Evolutionary conservation across 2,113 vertebrate genomes (phyloP), one percentile per base, ranked within the genome.

Genomic region (Cyphomyrus discorhynchus): DNA sequence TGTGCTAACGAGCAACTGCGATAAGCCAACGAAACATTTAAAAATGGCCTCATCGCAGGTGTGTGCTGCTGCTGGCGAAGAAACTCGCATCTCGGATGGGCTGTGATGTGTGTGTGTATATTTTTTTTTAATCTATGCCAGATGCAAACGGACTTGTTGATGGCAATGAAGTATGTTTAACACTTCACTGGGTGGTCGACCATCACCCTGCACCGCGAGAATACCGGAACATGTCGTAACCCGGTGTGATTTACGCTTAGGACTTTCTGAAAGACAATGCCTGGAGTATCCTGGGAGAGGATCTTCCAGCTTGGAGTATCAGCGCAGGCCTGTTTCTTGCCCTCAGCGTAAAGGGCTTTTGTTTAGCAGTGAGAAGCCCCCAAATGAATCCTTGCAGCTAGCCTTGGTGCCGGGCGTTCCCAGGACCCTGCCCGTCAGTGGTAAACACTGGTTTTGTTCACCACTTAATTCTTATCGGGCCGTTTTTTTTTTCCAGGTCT

Each of bases 401-500:
- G 15, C 85, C 27, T 42, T 47, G 27, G 85, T 35, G 17, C 31
- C 21, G 35, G 35, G 74, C 74, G 11, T 87, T 50, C 13, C 21
- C 21, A 62, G 39, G 56, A 19, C 6, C 31, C 42, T 84, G 9
- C 17, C 6, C 5, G 19, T 46, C 17, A 45, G 21, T 45, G 80
- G 3, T 24, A 46, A 42, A 42, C 11, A 19, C 42, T 31, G 45
- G 21, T 47, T 27, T 45, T 45, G 1, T 45, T 56, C 11, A n/a
- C n/a, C 9, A 21, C 35, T 27, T 46, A 90, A 46, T 90, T 0
- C 74, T 46, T 56, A 45, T 24, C 86, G 7, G 47, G 66, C 1
- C 92, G 5, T 10, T 86, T 77, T 27, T 8, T n/a, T 86, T 77
- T n/a, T n/a, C n/a, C 90, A 98, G 98, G 97, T 93, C 94, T 96